phyloP scores from a whole-genome alignment of 2,888 invertebrate genomes.

The Drosophila percnosoma region DNA sequence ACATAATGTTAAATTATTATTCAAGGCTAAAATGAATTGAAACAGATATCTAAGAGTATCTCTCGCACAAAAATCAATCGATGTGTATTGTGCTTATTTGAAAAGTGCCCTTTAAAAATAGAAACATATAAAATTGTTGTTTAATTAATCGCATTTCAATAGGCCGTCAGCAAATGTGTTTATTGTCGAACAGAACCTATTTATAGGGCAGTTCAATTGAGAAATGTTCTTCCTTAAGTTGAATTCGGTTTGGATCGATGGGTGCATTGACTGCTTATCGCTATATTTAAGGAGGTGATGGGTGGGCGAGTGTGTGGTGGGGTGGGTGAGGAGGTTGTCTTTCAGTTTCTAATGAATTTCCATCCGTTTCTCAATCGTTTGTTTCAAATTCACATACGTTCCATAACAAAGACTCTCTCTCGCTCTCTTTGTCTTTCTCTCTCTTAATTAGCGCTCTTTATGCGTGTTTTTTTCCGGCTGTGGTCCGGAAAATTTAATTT shows the following conservation, averaged over 20 bases:
- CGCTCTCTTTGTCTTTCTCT: background rate
- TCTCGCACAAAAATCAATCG: background rate
- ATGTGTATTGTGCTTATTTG: constrained; percentile 4
- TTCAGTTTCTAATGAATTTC: constrained; percentile 16
- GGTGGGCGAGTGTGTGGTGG: background rate
- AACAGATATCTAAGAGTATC: constrained; percentile 1
- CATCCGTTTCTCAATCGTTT: constrained; percentile 17
- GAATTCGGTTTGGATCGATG: constrained; percentile 42
- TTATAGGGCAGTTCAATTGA: constrained; percentile 40
- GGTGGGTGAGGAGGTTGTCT: background rate
- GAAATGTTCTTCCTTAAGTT: constrained; percentile 19
- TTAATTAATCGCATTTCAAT: constrained; percentile 48
- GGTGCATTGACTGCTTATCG: constrained; percentile 70
- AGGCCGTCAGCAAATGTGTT: constrained; percentile 40
- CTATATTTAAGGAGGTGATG: background rate
- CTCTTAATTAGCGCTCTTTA: constrained; percentile 10
- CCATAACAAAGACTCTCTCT: constrained; percentile 16
- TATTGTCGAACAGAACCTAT: constrained; percentile 44
- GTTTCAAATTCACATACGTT: constrained; percentile 62
- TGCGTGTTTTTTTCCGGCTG: constrained; percentile 60
- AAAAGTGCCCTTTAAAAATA: constrained; percentile 29
- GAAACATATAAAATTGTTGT: constrained; percentile 31
- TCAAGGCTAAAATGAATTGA: background rate
- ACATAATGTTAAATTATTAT: background rate
- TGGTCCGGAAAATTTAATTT: constrained; percentile 65